Base-by-base conservation (phyloP, 1,140 invertebrate genomes). In the Hermatobates lingyangjiaoensis region DNA sequence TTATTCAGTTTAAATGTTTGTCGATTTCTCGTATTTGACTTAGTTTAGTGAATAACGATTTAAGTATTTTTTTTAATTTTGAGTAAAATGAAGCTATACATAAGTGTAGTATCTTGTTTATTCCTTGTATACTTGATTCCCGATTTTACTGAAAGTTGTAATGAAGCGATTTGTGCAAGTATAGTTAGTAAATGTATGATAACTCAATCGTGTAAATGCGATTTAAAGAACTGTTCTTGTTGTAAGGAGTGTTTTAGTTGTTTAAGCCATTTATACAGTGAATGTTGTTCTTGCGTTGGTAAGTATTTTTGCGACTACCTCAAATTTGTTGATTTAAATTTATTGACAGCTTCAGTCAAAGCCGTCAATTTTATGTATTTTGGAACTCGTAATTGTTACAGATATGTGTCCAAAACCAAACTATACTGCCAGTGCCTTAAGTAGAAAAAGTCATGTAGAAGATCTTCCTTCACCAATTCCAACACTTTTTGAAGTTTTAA, bases 211-310 rank as follows among this genome's bases (percentile, higher is more conserved):
- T 96, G 92, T 68, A 92, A 92, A 65, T 95, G 91, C 68, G 87
- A 93, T 63, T 69, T 89, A 57, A 82, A 80, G 57, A 84, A 89
- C 64, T 91, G 87, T 63, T 83, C 85, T 21, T 95, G 92, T 61
- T 94, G 87, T 68, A 85, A 85, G 61, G 87, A 93, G 60, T 96
- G 92, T 61, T 85, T 81, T 56, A 81, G 77, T 56, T 96, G 92
- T 61, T 72, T 95, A 23, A 83, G 82, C 56, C 80, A 86, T 58
- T 69, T 93, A 5, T 95, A 90, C 63, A 80, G 78, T 55, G 88
- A 95, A 65, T 95, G 92, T 66, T 96, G 92, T 63, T 90, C 87
- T 40, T 96, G 91, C 74, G 85, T 95, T 58, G 87, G 87, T 90
- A 68, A 77, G 81, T 66, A 7, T 7, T 34, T 34, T 34, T 34